Evolutionary conservation across 2,113 vertebrate species (phyloP).

Genomic region (Lampris megalopsis): DNA sequence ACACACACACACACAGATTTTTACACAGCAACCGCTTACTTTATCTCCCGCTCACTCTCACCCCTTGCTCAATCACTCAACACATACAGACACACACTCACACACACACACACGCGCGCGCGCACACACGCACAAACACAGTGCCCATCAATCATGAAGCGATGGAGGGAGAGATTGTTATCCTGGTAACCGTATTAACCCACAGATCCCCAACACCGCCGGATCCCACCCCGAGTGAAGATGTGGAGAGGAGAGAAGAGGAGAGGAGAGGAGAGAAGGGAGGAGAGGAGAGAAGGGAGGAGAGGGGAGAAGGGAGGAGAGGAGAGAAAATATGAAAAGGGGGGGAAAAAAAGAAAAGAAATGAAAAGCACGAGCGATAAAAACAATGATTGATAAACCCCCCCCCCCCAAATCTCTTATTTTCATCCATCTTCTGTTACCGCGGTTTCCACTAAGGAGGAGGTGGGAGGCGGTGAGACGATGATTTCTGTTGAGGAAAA

Average conservation of each 20-base stretch:
- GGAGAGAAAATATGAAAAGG: background rate
- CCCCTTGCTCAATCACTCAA: slow-evolving; percentile 77
- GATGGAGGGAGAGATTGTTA: slow-evolving; percentile 80
- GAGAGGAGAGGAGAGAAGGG: slow-evolving; percentile 16
- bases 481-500: slow-evolving; percentile 8
- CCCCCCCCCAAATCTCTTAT: slow-evolving; percentile 3
- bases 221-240: slow-evolving; percentile 70
- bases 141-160: slow-evolving; percentile 78
- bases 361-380: slow-evolving; percentile 39
- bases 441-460: background rate
- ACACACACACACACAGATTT: slow-evolving; percentile 46
- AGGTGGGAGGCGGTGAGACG: too few relatives aligned
- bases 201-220: slow-evolving; percentile 73
- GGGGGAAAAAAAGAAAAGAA: background rate
- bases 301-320: background rate
- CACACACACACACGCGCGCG: slow-evolving; percentile 10
- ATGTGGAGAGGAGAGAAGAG: slow-evolving; percentile 27
- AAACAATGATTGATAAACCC: slow-evolving; percentile 49
- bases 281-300: background rate
- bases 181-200: slow-evolving; percentile 82
- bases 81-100: slow-evolving; percentile 46
- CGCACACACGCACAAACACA: slow-evolving; percentile 46
- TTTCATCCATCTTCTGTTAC: slow-evolving; percentile 35
- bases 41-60: slow-evolving; percentile 76
- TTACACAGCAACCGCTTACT: slow-evolving; percentile 67